Conservation (phyloP, 2,113 vertebrate genomes). For the Carettochelys insculpta region DNA sequence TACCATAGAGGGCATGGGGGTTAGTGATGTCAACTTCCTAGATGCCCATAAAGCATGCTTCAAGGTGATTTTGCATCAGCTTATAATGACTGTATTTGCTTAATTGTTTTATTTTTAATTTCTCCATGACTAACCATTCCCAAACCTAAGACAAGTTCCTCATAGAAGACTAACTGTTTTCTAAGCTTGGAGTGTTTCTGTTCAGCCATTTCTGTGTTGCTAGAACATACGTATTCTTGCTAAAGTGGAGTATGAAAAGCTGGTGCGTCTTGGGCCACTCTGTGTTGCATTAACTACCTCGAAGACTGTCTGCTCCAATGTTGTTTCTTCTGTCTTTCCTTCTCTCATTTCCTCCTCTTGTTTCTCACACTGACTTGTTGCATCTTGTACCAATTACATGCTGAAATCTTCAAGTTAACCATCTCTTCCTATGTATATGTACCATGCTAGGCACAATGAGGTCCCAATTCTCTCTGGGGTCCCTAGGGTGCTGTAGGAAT, state of each 20-base stretch:
- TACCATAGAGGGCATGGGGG: neutral
- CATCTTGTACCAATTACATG: neutral
- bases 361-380: neutral
- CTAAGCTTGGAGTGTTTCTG: neutral
- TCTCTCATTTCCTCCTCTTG: neutral
- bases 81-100: neutral
- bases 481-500: neutral
- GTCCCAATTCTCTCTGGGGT: neutral
- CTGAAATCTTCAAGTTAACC: neutral
- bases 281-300: neutral
- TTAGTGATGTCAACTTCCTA: neutral
- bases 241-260: neutral
- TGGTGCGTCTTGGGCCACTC: neutral
- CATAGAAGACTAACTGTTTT: neutral
- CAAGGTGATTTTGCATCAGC: neutral
- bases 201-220: neutral
- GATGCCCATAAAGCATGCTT: neutral
- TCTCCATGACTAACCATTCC: neutral
- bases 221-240: neutral
- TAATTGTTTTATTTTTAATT: neutral
- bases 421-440: neutral
- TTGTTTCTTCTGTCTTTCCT: neutral
- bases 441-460: neutral
- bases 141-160: neutral
- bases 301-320: neutral